Evolutionary conservation across 2,113 vertebrate genomes (phyloP), one percentile per base, ranked within the genome.

Genomic region (Etia nguti): DNA sequence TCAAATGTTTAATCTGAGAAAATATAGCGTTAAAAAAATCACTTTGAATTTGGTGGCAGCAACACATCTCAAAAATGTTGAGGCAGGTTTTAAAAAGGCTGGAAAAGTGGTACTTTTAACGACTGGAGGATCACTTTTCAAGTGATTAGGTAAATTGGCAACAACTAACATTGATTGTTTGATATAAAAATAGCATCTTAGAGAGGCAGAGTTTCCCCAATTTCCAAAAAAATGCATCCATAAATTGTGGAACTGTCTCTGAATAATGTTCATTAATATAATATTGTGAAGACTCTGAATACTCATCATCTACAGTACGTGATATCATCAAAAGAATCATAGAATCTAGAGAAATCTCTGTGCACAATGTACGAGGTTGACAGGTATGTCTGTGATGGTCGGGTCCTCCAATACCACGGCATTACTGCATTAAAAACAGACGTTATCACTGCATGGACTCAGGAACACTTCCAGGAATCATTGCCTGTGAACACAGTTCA

Each of bases 351-450:
- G 31, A 62, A 62, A 62, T 62, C 16, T 60, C 16, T 36, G 9
- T 4, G 16, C 16, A 36, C 59, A 36, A 62, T 10, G 59, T 9
- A 62, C 31, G 31, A 62, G 59, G 16, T 20, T 62, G 59, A 11
- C 1, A 1, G 31, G 31, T 34, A 6, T 10, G 16, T 16, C 29
- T 2, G 29, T 34, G 59, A 11, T 36, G 8, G 29, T 0, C 0
- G 16, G 59, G 29, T 62, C 5, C 3, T 34, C 29, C 0, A 9
- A 62, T 29, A 62, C 29, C 59, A 62, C 59, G 34, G 6, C 59
- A 6, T 62, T 36, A 62, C 59, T 62, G 6, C 59, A 6, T 62
- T 36, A 62, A 36, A 62, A 62, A 34, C 29, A 18, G 29, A 60
- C 3, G 9, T 20, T 34, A 60, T 34, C 57, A 1, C 59, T 36